Conservation (phyloP, 1,140 invertebrate species). For the Pseudachorutes palmiensis region DNA sequence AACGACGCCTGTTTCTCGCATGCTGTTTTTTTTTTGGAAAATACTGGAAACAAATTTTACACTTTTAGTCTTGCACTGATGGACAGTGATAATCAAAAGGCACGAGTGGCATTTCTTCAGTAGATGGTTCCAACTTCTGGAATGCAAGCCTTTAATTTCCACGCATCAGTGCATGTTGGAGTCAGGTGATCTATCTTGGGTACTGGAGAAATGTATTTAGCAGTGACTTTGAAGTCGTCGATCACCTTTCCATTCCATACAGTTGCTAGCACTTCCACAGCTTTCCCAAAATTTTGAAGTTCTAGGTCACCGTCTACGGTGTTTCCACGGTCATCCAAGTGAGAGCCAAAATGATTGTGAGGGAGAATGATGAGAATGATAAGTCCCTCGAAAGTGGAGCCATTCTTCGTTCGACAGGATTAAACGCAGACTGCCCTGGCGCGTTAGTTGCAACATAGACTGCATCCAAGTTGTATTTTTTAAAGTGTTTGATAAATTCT, state of each 20-base stretch:
- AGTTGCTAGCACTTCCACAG: slow-evolving; percentile 40
- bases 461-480: slow-evolving; percentile 42
- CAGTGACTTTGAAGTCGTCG: slow-evolving; percentile 40
- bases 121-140: no score
- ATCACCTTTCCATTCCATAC: slow-evolving; percentile 40
- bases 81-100: no score
- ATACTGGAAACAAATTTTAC: no score
- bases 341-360: slow-evolving; percentile 42
- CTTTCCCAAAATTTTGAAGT: slow-evolving; percentile 40
- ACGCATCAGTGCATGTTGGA: no score
- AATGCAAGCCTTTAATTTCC: slow-evolving; percentile 8
- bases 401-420: slow-evolving; percentile 41
- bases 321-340: slow-evolving; percentile 40
- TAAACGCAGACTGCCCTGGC: slow-evolving; percentile 43
- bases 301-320: slow-evolving; percentile 34
- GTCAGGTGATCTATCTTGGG: no score
- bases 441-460: slow-evolving; percentile 44
- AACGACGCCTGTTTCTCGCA: no score
- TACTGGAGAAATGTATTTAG: slow-evolving; percentile 37
- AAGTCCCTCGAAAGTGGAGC: slow-evolving; percentile 43
- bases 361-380: slow-evolving; percentile 42
- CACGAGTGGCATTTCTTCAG: no score
- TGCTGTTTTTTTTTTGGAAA: no score
- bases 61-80: no score
- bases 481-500: slow-evolving; percentile 27